Percentiles rank a stretch among this genome's conserved stretches.
Evolutionary conservation across 2,888 invertebrate species (phyloP).

Genomic region (Xestia sexstrigata): DNA sequence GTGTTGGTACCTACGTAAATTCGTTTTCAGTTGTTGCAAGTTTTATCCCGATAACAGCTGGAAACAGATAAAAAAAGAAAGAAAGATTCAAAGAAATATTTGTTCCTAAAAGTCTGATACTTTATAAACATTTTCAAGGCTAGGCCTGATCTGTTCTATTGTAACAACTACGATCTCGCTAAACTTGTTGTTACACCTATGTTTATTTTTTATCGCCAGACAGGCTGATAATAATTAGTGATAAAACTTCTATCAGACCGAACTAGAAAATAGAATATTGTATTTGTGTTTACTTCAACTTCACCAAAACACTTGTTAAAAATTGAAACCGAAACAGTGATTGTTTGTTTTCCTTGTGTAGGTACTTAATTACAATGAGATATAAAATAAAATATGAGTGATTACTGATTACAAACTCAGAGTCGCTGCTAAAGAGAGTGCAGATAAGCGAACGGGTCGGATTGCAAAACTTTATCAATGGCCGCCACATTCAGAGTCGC

Average conservation of each 20-base stretch:
- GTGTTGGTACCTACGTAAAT: background rate
- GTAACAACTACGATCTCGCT: background rate
- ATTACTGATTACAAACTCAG: constrained; percentile 38
- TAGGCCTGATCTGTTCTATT: background rate
- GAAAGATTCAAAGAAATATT: background rate
- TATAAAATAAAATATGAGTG: constrained; percentile 26
- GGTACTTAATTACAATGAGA: constrained; percentile 18
- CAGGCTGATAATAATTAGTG: constrained; percentile 5
- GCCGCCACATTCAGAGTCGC: constrained; percentile 44
- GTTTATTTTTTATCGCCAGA: constrained; percentile 1
- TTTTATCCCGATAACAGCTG: background rate
- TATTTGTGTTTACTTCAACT: background rate
- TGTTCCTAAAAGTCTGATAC: background rate
- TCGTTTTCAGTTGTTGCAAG: background rate
- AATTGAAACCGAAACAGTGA: background rate
- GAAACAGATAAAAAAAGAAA: too few species aligned
- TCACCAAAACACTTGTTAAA: background rate
- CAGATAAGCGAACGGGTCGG: constrained; percentile 57
- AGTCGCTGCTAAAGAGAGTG: constrained; percentile 54
- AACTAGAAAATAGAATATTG: background rate
- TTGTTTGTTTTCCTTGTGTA: constrained; percentile 9
- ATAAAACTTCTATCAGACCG: constrained; percentile 18
- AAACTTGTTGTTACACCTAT: background rate
- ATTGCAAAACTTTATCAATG: constrained; percentile 62
- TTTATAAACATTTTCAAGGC: background rate